phyloP scores from a whole-genome alignment of 2,888 invertebrate genomes.

The Trachelus tabidus region DNA sequence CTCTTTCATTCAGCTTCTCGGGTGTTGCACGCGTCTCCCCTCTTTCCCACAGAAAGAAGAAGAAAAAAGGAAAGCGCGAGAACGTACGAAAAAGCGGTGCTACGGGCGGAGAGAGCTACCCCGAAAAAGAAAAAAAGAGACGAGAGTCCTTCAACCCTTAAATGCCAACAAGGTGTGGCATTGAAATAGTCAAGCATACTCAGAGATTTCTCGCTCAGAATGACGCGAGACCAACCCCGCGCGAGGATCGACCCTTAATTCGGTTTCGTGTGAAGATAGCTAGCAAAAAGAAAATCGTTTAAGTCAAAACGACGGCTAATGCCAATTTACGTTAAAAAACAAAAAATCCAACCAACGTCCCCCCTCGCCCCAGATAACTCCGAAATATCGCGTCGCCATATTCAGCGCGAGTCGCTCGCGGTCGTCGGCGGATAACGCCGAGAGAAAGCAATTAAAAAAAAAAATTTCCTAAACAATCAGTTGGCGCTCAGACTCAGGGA shows the following conservation, averaged over 20 bases:
- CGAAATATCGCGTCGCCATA: too few species aligned
- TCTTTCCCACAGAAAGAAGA: neutral
- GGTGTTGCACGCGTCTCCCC: neutral
- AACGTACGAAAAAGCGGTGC: neutral
- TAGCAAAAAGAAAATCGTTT: neutral
- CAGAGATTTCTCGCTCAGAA: neutral
- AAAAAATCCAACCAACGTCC: too few species aligned
- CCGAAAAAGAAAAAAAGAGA: neutral
- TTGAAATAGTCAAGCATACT: neutral
- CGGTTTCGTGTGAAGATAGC: neutral
- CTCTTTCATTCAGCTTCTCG: neutral
- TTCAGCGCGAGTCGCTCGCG: too few species aligned
- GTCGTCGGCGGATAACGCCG: too few species aligned
- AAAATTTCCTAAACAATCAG: too few species aligned
- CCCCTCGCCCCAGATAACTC: too few species aligned
- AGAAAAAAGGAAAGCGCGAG: neutral
- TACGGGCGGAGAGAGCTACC: neutral
- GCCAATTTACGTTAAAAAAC: neutral
- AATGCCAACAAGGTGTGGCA: neutral
- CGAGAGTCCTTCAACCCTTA: neutral
- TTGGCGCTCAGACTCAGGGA: too few species aligned
- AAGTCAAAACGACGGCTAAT: neutral
- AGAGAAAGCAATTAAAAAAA: too few species aligned
- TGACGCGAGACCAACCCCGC: neutral
- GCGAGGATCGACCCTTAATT: neutral